phyloP scores from a whole-genome alignment of 1,140 invertebrate genomes.

The Matsumurasca onukii region DNA sequence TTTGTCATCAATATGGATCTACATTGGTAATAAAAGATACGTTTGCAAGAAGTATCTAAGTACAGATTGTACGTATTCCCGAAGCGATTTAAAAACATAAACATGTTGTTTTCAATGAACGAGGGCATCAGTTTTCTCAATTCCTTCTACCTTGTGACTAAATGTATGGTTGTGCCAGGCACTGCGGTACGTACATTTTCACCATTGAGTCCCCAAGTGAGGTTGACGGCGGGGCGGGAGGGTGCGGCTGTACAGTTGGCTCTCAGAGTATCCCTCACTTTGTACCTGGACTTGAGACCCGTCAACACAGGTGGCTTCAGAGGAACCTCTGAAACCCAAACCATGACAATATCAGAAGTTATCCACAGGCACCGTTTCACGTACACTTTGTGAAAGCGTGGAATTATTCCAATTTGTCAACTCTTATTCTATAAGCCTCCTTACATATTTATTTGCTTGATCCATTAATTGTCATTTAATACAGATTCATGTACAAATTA shows the following conservation, averaged over 20 bases:
- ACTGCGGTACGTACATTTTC: conserved; percentile 62
- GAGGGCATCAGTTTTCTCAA: neutral
- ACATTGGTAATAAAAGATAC: neutral
- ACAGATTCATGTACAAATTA: too few relatives aligned
- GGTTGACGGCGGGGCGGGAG: conserved; percentile 64
- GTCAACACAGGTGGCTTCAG: conserved; percentile 51
- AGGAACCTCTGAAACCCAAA: conserved; percentile 51
- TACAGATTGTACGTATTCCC: neutral
- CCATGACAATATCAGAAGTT: too few relatives aligned
- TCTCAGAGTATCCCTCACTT: conserved; percentile 52
- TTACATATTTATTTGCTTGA: too few relatives aligned
- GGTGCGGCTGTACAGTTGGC: conserved; percentile 57
- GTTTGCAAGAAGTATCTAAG: neutral
- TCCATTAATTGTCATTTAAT: too few relatives aligned
- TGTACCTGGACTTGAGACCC: conserved; percentile 53
- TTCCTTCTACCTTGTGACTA: neutral
- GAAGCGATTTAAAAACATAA: neutral
- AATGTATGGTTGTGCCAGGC: neutral
- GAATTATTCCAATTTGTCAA: too few relatives aligned
- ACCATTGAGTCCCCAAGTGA: conserved; percentile 74
- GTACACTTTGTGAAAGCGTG: too few relatives aligned
- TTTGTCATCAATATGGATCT: neutral
- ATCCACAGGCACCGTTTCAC: too few relatives aligned
- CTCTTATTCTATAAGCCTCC: too few relatives aligned
- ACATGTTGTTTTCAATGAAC: neutral